phyloP scores from a whole-genome alignment of 2,113 vertebrate species.

The Misgurnus mizolepis region DNA sequence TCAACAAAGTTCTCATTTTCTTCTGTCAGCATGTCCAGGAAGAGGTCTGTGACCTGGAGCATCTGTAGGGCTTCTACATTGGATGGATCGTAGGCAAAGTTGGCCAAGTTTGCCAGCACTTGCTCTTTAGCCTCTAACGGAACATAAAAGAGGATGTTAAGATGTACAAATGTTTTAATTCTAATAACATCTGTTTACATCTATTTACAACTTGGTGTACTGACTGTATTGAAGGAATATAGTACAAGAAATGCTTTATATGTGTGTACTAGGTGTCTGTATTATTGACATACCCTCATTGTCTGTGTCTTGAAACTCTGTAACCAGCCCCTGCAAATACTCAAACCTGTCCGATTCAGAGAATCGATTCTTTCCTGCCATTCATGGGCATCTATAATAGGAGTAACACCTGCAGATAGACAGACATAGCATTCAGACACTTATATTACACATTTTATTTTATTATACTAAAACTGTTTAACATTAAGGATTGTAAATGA shows the following conservation, averaged over 20 bases:
- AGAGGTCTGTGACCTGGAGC: conserved; percentile 89
- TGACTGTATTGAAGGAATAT: background rate
- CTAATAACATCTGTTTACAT: background rate
- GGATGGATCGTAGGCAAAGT: conserved; percentile 85
- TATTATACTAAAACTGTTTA: too few relatives aligned
- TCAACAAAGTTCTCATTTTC: conserved; percentile 88
- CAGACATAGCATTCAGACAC: background rate
- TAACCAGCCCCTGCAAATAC: conserved; percentile 89
- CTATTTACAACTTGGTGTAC: background rate
- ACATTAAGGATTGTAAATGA: too few relatives aligned
- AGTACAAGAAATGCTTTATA: background rate
- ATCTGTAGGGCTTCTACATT: conserved; percentile 83
- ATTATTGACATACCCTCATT: conserved; percentile 75
- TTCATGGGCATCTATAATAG: conserved; percentile 32
- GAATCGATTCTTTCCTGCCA: conserved; percentile 68
- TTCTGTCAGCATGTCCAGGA: conserved; percentile 88
- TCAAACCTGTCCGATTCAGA: conserved; percentile 80
- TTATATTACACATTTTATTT: too few relatives aligned
- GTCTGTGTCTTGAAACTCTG: conserved; percentile 92
- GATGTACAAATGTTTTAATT: background rate
- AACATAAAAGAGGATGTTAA: background rate
- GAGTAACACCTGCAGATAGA: background rate
- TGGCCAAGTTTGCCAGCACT: conserved; percentile 83
- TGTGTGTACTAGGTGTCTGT: too few relatives aligned
- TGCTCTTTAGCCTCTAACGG: conserved; percentile 92